These are phyloP conservation scores for Diadema setosum DNA, from an alignment of 35 echinoderm and acorn worm genomes.

Conservation along the genomic window DNA sequence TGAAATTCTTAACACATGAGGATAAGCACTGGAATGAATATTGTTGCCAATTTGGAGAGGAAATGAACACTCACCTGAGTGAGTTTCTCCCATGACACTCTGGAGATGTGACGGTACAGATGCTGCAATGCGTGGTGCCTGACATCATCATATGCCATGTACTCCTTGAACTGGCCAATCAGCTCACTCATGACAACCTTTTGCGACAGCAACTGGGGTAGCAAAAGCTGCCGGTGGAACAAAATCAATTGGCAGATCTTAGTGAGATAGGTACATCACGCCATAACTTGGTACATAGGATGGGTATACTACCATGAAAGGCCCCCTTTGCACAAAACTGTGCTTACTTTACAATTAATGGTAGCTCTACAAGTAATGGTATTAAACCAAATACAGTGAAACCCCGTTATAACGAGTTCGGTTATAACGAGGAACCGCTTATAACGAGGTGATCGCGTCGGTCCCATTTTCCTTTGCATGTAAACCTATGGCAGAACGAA, in stretches of 20 bases:
- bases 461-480: too few relatives aligned
- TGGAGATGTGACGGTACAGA: background rate
- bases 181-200: conserved; percentile 39
- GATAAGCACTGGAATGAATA: too few relatives aligned
- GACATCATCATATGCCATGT: conserved; percentile 91
- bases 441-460: too few relatives aligned
- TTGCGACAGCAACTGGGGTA: conserved; percentile 53
- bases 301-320: background rate
- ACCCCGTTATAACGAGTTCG: background rate
- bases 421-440: too few relatives aligned
- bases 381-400: background rate
- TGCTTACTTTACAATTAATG: background rate
- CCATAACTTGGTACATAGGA: too few relatives aligned
- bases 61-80: conserved; percentile 27
- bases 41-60: too few relatives aligned
- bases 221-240: conserved; percentile 45
- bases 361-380: background rate
- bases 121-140: conserved; percentile 47
- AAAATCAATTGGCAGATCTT: background rate
- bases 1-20: too few relatives aligned
- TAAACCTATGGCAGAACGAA: too few relatives aligned
- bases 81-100: background rate
- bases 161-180: conserved; percentile 80
- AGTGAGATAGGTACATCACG: background rate
- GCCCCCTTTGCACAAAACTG: background rate